Evolutionary conservation across 2,113 vertebrate species (phyloP).

Genomic region (Thalassarche chlororhynchos): DNA sequence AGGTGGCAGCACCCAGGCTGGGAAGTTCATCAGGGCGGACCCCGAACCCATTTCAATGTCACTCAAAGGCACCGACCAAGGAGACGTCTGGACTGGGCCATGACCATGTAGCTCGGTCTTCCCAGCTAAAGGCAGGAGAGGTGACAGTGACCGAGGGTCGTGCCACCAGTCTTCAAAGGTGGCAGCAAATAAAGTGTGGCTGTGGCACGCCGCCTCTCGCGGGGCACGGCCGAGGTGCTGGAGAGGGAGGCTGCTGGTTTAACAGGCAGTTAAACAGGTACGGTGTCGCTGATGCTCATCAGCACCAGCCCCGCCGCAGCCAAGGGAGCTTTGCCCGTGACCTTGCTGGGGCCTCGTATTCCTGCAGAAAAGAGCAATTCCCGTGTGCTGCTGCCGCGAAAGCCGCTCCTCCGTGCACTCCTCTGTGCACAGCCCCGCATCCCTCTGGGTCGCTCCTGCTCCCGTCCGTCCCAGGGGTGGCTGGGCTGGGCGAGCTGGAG

Average conservation of each 20-base stretch:
- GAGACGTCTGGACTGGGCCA: not conserved
- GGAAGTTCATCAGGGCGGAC: not conserved
- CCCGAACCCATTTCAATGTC: too few relatives aligned
- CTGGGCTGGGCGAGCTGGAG: not conserved
- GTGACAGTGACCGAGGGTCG: not conserved
- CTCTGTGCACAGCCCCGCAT: not conserved
- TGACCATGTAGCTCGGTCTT: not conserved
- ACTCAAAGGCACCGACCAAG: not conserved
- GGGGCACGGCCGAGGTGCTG: not conserved
- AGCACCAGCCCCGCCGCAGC: not conserved
- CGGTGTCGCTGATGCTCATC: not conserved
- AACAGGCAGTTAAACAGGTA: not conserved
- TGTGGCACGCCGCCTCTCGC: not conserved
- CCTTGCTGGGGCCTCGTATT: not conserved
- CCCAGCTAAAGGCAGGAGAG: not conserved
- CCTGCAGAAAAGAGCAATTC: not conserved
- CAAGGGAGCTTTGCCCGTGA: not conserved
- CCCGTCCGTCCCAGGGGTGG: fast-evolving
- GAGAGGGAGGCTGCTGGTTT: not conserved
- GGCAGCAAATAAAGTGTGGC: not conserved
- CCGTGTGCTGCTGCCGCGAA: not conserved
- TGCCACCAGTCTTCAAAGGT: not conserved
- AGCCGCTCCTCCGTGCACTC: not conserved
- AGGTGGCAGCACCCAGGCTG: not conserved
- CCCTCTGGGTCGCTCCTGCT: not conserved